A percentile compares a stretch with the other conserved stretches of the same genome.
These are phyloP conservation scores for Caenorhabditis elegans DNA, from an alignment of 1,140 invertebrate species.

Conservation along the genomic window DNA sequence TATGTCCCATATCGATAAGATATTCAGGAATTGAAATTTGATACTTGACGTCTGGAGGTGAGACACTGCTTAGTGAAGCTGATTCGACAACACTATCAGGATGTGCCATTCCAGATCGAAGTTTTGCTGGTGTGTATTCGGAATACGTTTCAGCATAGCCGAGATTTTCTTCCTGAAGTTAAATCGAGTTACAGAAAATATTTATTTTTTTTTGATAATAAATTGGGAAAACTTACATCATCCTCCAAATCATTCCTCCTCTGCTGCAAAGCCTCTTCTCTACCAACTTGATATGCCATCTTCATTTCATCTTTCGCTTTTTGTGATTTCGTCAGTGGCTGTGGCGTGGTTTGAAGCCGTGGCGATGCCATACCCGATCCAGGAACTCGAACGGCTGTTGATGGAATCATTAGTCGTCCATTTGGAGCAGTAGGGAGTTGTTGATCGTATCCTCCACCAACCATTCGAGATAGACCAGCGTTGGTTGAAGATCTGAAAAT, in stretches of 20 bases:
- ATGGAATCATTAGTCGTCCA: background rate
- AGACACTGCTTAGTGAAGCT: constrained; percentile 90
- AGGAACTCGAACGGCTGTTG: background rate
- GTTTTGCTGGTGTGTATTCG: constrained; percentile 94
- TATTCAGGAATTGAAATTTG: constrained; percentile 80
- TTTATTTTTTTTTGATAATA: background rate
- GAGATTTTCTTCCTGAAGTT: constrained; percentile 83
- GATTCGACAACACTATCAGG: constrained; percentile 99
- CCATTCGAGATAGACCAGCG: background rate
- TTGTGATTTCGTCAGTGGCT: constrained; percentile 20
- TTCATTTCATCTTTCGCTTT: constrained; percentile 41
- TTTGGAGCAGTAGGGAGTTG: background rate
- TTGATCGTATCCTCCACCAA: background rate
- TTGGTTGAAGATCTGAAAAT: background rate
- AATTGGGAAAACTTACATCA: background rate
- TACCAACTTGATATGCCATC: constrained; percentile 32
- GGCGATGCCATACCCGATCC: background rate
- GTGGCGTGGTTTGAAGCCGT: background rate
- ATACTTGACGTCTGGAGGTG: constrained; percentile 91
- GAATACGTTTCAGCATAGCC: constrained; percentile 95
- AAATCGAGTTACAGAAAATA: background rate
- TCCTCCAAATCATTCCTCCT: constrained; percentile 23
- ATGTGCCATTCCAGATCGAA: constrained; percentile 91
- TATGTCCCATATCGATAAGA: constrained; percentile 78
- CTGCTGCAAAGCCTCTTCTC: background rate